Evolutionary conservation across 1,140 invertebrate species (phyloP), one percentile per base, ranked within the genome.

Genomic region (Saccostrea echinata): DNA sequence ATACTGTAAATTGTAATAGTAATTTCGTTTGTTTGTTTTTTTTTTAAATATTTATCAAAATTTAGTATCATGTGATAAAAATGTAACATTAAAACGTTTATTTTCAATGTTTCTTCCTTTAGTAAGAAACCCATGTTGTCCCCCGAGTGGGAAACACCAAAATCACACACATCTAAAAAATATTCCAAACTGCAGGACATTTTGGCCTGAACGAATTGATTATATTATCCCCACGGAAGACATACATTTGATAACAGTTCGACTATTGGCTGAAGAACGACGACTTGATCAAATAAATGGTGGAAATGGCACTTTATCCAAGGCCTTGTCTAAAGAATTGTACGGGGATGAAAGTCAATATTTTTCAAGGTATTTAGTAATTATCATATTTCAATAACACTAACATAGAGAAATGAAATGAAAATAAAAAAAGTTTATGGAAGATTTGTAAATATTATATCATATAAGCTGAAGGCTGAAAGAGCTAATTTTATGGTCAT

Each of bases 271-370:
- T 18, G 83, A 53, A 57, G 83, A 84, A 30, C 53, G 83, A 24
- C 27, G 27, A 1, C 21, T 84, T 53, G 83, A 84, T 27, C 83
- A 84, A 61, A 61, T 84, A 21, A 24, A 82, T 82, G 35, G 80
- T 33, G 80, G 80, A 82, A 27, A 30, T 0, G 83, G 83, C 16
- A 57, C 83, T 9, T 18, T 84, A n/a, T 12, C 18, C 27, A 33
- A 84, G 24, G 51, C 51, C 12, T 11, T 84, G 43, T 52, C 83
- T 13, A 84, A 61, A 57, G 83, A 84, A 57, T 18, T 84, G n/a
- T 84, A 57, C 30, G 83, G 83, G 43, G 27, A 84, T 27, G 83
- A 84, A 61, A 84, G 27, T 57, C 3, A 3, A 27, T 51, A 61
- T 21, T n/a, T 53, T 61, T 1, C 35, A 51, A 21, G 80, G 80